Conservation (phyloP, 2,888 invertebrate genomes). For the Coelinius sp. region DNA sequence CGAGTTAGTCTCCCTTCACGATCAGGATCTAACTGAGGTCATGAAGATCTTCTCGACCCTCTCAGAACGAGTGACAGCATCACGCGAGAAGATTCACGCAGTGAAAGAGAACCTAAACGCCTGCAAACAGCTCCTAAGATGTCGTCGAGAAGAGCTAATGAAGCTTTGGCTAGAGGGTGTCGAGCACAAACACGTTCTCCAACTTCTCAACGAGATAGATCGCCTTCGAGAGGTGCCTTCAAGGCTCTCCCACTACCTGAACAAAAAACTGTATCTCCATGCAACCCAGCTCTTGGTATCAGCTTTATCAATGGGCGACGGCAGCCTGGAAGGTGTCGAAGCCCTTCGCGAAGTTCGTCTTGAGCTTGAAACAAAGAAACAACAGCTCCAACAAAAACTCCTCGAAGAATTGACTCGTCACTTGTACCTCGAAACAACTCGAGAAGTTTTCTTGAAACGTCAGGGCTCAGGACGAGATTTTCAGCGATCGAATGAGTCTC, state of each 20-base stretch:
- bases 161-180: constrained; percentile 95
- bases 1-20: constrained; percentile 89
- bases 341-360: constrained; percentile 85
- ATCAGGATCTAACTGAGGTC: constrained; percentile 88
- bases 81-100: constrained; percentile 81
- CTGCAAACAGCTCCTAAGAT: constrained; percentile 88
- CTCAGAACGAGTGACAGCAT: constrained; percentile 82
- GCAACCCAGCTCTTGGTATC: constrained; percentile 87
- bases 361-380: constrained; percentile 80
- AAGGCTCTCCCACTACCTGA: constrained; percentile 77
- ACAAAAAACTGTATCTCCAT: constrained; percentile 85
- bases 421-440: constrained; percentile 78
- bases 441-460: constrained; percentile 74
- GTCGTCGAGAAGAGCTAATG: constrained; percentile 92
- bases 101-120: constrained; percentile 87
- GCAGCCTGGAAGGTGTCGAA: constrained; percentile 84
- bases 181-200: constrained; percentile 93
- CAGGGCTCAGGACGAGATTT: constrained; percentile 77
- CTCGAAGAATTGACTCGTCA: constrained; percentile 81
- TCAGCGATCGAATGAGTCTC: constrained; percentile 74
- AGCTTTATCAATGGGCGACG: constrained; percentile 79
- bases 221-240: constrained; percentile 82
- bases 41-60: constrained; percentile 83
- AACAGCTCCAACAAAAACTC: constrained; percentile 79
- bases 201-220: constrained; percentile 91